These are phyloP conservation scores for Sphaerophoria rueppellii DNA, from an alignment of 2,888 invertebrate species.

Conservation along the genomic window DNA sequence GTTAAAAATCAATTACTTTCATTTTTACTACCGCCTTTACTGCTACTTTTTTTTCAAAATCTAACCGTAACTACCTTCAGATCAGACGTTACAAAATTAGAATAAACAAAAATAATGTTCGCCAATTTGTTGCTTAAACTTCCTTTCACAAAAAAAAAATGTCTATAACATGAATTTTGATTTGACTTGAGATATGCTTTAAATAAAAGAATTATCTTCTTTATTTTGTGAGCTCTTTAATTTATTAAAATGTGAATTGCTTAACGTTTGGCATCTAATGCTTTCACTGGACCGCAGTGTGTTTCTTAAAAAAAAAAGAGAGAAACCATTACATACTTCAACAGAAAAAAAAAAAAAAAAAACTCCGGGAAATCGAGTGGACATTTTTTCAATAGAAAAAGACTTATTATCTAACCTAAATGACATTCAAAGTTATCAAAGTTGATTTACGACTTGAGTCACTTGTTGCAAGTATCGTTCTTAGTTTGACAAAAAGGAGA, in stretches of 20 bases:
- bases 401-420: no score
- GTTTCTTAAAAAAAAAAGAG: background rate
- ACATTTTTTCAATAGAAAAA: no score
- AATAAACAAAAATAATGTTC: conserved; percentile 16
- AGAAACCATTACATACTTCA: background rate
- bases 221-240: conserved; percentile 14
- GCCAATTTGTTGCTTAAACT: conserved; percentile 25
- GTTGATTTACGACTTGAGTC: no score
- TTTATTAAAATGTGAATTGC: conserved; percentile 14
- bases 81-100: background rate
- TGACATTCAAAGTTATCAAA: no score
- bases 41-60: conserved; percentile 9
- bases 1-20: conserved; percentile 16
- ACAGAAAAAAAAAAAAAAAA: background rate
- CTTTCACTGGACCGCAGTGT: conserved; percentile 25
- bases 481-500: no score
- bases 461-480: no score
- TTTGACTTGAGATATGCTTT: conserved; percentile 19
- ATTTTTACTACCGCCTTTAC: conserved; percentile 36
- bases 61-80: conserved; percentile 38
- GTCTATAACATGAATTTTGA: conserved; percentile 12
- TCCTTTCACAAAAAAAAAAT: background rate
- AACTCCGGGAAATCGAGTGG: background rate
- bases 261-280: conserved; percentile 24
- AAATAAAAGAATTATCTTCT: conserved; percentile 11